Evolutionary conservation across 2,888 invertebrate genomes (phyloP), one percentile per base, ranked within the genome.

Genomic region (Automeris io): DNA sequence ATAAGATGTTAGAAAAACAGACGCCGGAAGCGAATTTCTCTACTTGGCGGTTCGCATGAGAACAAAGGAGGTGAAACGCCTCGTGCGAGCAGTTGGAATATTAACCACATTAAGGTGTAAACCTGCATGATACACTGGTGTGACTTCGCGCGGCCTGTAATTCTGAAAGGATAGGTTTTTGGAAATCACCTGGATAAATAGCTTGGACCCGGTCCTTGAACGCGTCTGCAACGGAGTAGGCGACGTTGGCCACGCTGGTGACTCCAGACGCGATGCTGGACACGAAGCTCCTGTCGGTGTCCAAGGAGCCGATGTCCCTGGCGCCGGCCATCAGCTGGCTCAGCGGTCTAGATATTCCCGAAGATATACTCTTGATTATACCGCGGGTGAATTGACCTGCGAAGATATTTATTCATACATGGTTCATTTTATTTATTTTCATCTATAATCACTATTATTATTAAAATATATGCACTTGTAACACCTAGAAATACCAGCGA

Each of bases 211-310:
- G 63, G 29, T 86, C 80, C 47, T 88, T 88, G 32, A 89, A 88
- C 0, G 75, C 57, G 39, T 88, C 88, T 1, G 81, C 68, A 3
- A 87, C 58, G 0, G 77, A 74, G 22, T 68, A 80, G 5, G 71
- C 88, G 13, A 66, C 81, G 41, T 64, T 80, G 34, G 75, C 79
- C 0, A 83, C 79, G 38, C 78, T 85, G 45, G 70, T 71, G 8
- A 82, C 79, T 0, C 85, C 76, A 0, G 83, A 75, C 0, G 79
- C 79, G 25, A 87, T 50, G 24, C 82, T 82, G 42, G 61, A 57
- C 43, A 90, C 80, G 54, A 89, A 88, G 2, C 88, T 85, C 6
- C 87, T 76, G 66, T 92, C 90, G 18, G 88, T 88, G 72, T 91
- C 90, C 58, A 91, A 63, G 2, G 91, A 90, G 1, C 90, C 90